Evolutionary conservation across 1,140 invertebrate species (phyloP), one percentile per base, ranked within the genome.

Genomic region (Odontomachus brunneus): DNA sequence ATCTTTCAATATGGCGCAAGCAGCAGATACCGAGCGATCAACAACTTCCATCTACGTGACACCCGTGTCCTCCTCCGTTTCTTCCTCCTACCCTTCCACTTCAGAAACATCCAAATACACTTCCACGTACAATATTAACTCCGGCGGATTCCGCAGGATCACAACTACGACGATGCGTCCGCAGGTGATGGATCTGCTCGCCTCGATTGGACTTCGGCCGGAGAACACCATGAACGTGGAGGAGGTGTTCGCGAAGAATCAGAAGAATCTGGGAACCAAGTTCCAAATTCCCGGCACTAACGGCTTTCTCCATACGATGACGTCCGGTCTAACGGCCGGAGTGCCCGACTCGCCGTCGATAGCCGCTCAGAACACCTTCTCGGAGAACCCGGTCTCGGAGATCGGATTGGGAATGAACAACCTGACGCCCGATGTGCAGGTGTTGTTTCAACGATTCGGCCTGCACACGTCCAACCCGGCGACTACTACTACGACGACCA

Each of bases 101-200:
- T 67, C 14, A 0, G 62, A 12, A 51, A 86, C 51, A 22, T 48
- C 24, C 15, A 88, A 90, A 19, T 83, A 83, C 24, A 88, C 73
- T 48, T 88, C 89, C 0, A 86, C 89, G 11, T 90, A 88, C 14
- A 74, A 69, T 0, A 14, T 80, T 11, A 84, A 88, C 3, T 82
- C 83, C 11, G 78, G 81, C 9, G 88, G 75, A 62, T 90, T 90
- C 29, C 88, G 84, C 15, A 85, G 85, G 81, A 81, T 85, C 0
- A 80, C 62, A 3, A 78, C 87, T 26, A 92, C 89, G 22, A 89
- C 91, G 0, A 92, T 94, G 65, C 93, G 92, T 26, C 86, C 91
- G 26, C 92, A 94, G 33, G 90, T 94, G 2, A 90, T 93, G 83
- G 90, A 94, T 11, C 83, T 95, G 3, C 74, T 95, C 3, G 91